Conservation (phyloP, 2,888 invertebrate genomes). For the Tetheella fluctuosa region DNA sequence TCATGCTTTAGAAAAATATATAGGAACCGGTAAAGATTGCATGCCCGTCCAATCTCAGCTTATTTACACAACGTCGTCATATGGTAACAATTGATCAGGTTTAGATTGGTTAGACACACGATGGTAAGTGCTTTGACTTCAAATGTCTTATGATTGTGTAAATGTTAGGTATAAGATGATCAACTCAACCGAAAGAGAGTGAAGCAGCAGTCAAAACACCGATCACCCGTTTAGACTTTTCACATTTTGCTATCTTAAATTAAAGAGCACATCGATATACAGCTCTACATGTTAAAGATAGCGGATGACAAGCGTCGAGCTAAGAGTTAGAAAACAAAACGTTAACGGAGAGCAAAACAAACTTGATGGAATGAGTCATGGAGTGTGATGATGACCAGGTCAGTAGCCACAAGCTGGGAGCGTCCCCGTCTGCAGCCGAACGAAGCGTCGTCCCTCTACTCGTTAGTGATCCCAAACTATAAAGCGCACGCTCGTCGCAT, state of each 20-base stretch:
- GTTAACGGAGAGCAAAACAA: constrained; percentile 44
- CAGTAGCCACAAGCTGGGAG: constrained; percentile 37
- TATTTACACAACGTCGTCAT: constrained; percentile 68
- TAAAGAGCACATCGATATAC: constrained; percentile 53
- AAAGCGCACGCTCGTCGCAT: background rate
- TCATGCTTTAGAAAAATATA: constrained; percentile 56
- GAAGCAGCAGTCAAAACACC: constrained; percentile 50
- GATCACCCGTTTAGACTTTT: constrained; percentile 36
- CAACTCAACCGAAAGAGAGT: constrained; percentile 13
- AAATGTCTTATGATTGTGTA: constrained; percentile 18
- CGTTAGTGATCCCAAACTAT: constrained; percentile 19
- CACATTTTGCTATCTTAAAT: constrained; percentile 35
- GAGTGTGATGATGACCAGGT: constrained; percentile 37
- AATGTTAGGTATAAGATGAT: constrained; percentile 23
- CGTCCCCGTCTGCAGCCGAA: constrained; percentile 25
- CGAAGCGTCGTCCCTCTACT: constrained; percentile 28
- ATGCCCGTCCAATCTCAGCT: constrained; percentile 81
- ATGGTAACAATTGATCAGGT: constrained; percentile 14
- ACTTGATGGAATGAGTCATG: constrained; percentile 47
- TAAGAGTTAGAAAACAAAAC: constrained; percentile 23
- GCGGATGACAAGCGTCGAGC: constrained; percentile 58
- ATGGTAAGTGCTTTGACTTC: constrained; percentile 48
- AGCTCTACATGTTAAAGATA: constrained; percentile 55
- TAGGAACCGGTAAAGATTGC: constrained; percentile 43
- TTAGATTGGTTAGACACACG: constrained; percentile 30